Conservation (phyloP, 1,140 invertebrate species). For the Rhopalosiphum maidis region DNA sequence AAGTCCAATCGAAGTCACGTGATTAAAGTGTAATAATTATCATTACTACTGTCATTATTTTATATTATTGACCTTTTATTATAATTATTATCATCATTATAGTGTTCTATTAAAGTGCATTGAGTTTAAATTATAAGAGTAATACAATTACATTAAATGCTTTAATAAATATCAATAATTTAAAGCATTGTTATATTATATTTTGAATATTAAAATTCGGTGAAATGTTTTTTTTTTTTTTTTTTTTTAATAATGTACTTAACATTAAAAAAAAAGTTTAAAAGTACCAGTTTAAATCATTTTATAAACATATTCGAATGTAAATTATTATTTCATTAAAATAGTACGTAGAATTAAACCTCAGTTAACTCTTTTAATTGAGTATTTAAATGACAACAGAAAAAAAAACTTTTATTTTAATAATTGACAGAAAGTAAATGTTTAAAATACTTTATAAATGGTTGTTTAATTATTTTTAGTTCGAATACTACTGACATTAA, state of each 20-base stretch:
- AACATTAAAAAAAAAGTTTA: neutral
- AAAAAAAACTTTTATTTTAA: neutral
- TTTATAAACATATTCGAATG: neutral
- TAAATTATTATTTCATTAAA: neutral
- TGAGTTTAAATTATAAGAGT: neutral
- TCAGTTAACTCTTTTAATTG: conserved; percentile 2
- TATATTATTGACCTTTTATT: conserved; percentile 11
- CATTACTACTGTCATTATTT: neutral
- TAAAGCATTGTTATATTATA: neutral
- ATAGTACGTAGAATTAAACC: neutral
- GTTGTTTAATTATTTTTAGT: too few relatives aligned
- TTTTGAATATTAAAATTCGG: neutral
- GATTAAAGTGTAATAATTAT: neutral
- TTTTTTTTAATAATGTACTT: neutral
- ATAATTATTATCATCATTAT: neutral
- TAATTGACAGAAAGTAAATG: neutral
- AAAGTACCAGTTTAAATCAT: neutral
- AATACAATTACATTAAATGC: neutral
- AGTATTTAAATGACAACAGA: neutral
- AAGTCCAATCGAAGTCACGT: neutral
- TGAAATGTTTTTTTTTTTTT: neutral
- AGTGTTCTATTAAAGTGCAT: neutral
- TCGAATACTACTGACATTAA: too few relatives aligned
- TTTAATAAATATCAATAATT: neutral
- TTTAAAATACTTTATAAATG: neutral